phyloP scores from a whole-genome alignment of 2,113 vertebrate genomes.

The Corythoichthys intestinalis region DNA sequence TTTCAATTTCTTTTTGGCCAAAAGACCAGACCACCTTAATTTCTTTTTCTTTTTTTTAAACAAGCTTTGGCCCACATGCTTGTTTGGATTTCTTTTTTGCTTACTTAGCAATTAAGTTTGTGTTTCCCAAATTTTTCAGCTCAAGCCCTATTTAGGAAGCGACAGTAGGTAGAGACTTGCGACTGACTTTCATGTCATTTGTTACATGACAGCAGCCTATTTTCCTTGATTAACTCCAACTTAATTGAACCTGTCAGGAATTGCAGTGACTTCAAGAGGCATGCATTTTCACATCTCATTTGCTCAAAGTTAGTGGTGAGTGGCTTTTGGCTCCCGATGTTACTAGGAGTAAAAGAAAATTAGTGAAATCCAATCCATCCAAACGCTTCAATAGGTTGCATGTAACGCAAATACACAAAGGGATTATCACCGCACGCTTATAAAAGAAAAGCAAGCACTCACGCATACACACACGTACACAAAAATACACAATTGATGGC shows the following conservation, averaged over 20 bases:
- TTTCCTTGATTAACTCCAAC: not conserved
- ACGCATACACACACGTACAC: not conserved
- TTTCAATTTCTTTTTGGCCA: conserved; percentile 15
- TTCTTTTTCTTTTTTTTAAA: conserved; percentile 13
- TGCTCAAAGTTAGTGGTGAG: not conserved
- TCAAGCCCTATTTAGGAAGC: not conserved
- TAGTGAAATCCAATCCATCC: conserved; percentile 1
- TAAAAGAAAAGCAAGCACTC: not conserved
- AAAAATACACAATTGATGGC: not conserved
- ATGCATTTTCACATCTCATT: conserved; percentile 14
- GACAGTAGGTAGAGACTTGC: not conserved
- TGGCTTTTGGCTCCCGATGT: too few species aligned
- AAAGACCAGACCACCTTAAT: not conserved
- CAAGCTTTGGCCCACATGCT: conserved; percentile 26
- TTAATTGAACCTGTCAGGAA: conserved; percentile 22
- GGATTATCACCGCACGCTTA: not conserved
- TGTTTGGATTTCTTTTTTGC: conserved; percentile 16
- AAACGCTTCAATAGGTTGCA: not conserved
- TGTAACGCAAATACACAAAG: not conserved
- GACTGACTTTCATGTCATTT: not conserved
- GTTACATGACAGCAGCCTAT: not conserved
- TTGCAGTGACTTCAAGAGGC: conserved; percentile 36
- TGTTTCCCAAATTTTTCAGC: not conserved
- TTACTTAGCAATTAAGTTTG: not conserved
- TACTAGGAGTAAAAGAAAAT: not conserved